Evolutionary conservation across 2,888 invertebrate genomes (phyloP).

Genomic region (Ecdyonurus torrentis): DNA sequence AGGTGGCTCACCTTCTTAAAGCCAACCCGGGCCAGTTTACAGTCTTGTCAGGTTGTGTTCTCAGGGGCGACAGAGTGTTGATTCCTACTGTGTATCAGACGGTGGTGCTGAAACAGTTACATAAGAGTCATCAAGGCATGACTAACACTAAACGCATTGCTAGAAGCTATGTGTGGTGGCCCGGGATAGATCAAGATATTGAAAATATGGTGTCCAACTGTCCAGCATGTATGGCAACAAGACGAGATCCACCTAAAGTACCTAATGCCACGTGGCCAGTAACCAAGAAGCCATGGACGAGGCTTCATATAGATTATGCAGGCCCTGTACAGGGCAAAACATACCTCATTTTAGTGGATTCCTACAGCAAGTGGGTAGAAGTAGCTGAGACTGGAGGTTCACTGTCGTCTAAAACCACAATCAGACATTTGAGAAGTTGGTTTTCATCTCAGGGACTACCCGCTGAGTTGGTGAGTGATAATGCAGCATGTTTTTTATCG

Average conservation of each 20-base stretch:
- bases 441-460: slow-evolving; percentile 16
- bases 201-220: slow-evolving; percentile 11
- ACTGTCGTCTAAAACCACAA: not conserved
- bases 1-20: not conserved
- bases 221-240: slow-evolving; percentile 10
- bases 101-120: slow-evolving; percentile 11
- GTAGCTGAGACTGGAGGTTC: slow-evolving; percentile 10
- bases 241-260: slow-evolving; percentile 12
- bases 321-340: slow-evolving; percentile 13
- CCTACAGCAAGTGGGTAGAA: slow-evolving; percentile 17
- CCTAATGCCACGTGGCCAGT: slow-evolving; percentile 14
- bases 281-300: slow-evolving; percentile 13
- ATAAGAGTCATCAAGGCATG: slow-evolving; percentile 11
- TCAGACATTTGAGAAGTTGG: not conserved
- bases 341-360: slow-evolving; percentile 17
- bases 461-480: slow-evolving; percentile 16
- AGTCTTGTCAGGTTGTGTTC: not conserved
- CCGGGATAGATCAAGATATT: slow-evolving; percentile 6
- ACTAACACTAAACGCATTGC: slow-evolving; percentile 11
- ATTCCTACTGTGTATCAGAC: slow-evolving; percentile 10
- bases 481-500: slow-evolving; percentile 17
- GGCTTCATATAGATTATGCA: slow-evolving; percentile 16
- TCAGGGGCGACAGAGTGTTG: slow-evolving; percentile 10
- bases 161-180: slow-evolving; percentile 13
- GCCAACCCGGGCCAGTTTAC: not conserved